phyloP scores from a whole-genome alignment of 2,113 vertebrate genomes.

The Litocranius walleri region DNA sequence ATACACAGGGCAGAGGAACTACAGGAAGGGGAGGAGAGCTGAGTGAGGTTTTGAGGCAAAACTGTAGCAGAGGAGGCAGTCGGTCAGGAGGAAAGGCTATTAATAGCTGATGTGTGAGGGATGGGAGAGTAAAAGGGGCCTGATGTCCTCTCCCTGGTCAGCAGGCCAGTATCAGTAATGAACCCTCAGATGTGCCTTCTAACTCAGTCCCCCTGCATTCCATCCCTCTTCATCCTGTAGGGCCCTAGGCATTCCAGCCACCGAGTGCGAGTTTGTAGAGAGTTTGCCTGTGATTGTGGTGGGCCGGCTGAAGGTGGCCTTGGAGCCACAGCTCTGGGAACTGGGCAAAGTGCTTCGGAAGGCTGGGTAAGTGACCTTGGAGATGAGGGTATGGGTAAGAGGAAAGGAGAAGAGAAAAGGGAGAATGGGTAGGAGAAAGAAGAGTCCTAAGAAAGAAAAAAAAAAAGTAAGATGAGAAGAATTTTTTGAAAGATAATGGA shows the following conservation, averaged over 20 bases:
- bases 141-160: not conserved
- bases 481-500: not conserved
- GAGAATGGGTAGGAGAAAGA: not conserved
- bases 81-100: not conserved
- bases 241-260: slow-evolving; percentile 85
- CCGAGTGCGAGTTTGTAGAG: slow-evolving; percentile 87
- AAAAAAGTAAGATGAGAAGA: not conserved
- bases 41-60: not conserved
- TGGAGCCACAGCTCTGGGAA: slow-evolving; percentile 84
- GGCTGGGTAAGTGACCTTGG: slow-evolving; percentile 74
- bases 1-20: not conserved
- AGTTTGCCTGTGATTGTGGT: slow-evolving; percentile 83
- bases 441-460: not conserved
- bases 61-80: not conserved
- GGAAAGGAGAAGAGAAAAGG: not conserved
- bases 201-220: not conserved
- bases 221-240: slow-evolving; percentile 63
- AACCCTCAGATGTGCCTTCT: not conserved
- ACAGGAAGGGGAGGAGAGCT: not conserved
- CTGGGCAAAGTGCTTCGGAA: slow-evolving; percentile 76
- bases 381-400: not conserved
- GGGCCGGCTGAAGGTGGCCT: slow-evolving; percentile 82
- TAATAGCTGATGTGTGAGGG: not conserved
- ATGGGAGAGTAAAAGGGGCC: not conserved
- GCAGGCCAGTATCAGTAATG: not conserved